These are phyloP conservation scores for Drosophila formosana DNA, from an alignment of 2,888 invertebrate species.

Conservation along the genomic window DNA sequence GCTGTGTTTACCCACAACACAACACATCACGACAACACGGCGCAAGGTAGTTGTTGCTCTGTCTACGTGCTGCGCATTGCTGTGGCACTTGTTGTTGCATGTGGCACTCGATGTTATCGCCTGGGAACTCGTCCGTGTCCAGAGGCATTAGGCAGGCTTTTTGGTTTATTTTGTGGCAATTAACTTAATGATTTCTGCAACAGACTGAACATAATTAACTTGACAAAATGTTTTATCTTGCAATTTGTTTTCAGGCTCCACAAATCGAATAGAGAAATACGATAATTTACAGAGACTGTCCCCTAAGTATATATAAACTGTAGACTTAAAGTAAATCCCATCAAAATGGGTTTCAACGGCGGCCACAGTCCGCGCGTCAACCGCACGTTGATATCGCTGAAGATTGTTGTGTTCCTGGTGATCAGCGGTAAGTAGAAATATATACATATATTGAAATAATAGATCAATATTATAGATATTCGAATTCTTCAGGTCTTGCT, in stretches of 20 bases:
- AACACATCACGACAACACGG: conserved; percentile 6
- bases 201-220: conserved; percentile 3
- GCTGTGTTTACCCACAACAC: conserved; percentile 29
- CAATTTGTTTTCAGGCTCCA: conserved; percentile 13
- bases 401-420: conserved; percentile 92
- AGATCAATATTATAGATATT: background rate
- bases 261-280: conserved; percentile 10
- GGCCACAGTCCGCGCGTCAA: conserved; percentile 86
- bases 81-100: conserved; percentile 43
- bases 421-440: conserved; percentile 88
- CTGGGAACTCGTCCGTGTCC: conserved; percentile 27
- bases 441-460: rapidly evolving
- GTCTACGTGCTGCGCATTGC: conserved; percentile 6
- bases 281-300: background rate
- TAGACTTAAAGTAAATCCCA: conserved; percentile 5
- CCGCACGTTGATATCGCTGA: conserved; percentile 90
- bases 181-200: conserved; percentile 17
- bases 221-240: background rate
- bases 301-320: background rate
- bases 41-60: conserved; percentile 25
- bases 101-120: conserved; percentile 26
- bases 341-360: conserved; percentile 79
- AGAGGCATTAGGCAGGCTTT: conserved; percentile 6
- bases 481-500: conserved; percentile 88
- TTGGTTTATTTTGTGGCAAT: conserved; percentile 14